Base-by-base conservation (phyloP, 2,888 invertebrate species). In the Drosophila atroscutellata region DNA sequence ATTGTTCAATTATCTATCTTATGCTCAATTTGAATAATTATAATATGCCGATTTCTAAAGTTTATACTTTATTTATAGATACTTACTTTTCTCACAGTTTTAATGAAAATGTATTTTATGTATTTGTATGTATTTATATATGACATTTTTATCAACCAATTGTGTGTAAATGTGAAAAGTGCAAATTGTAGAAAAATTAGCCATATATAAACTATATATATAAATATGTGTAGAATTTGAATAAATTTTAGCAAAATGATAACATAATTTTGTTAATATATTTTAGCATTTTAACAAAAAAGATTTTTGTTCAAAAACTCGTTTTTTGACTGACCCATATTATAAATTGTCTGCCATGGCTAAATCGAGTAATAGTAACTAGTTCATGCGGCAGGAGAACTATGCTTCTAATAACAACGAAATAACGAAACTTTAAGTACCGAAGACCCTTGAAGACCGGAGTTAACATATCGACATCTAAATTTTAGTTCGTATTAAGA, bases 311-410 rank as follows among this genome's bases (percentile, higher is more conserved):
- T 39, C 1, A 42, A 20, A 0, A 20, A 20, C 6, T 20, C 7
- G 3, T 20, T 3, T 42, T 42, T 6, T 20, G 20, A 20, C 20
- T 13, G 42, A 7, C 20, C 20, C 1, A 13, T 7, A 7, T 20
- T 7, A 13, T 20, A 20, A 45, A 13, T 2, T 45, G 13, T 20
- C 20, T 13, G 20, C 2, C 13, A 1, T 45, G 20, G 1, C 1
- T 37, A 37, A 3, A 37, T 18, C 37, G 37, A 37, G 6, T 0
- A 15, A 15, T 15, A 15, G 5, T 36, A 15, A 15, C 0, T 5
- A 15, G 7, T 3, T 37, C 8, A 0, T 18, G 8, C 8, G 37
- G 3, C 0, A 8, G 18, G 3, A 18, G 0, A 37, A 1, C 0
- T 2, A 7, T 18, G 18, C 37, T 18, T 37, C 7, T 36, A 36